phyloP scores from a whole-genome alignment of 2,113 vertebrate genomes.

The Trachemys scripta region DNA sequence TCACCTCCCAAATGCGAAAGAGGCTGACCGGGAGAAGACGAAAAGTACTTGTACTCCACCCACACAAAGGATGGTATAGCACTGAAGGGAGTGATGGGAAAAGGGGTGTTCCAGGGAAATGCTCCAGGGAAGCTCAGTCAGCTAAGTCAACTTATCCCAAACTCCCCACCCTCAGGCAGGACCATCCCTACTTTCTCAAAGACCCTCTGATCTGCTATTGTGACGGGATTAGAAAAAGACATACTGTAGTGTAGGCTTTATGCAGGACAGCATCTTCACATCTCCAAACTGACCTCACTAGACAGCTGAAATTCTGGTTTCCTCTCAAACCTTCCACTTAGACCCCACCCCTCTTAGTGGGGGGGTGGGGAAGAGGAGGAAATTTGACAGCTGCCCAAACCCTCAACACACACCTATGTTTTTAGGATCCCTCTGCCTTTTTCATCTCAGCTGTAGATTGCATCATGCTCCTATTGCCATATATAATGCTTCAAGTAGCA shows the following conservation, averaged over 20 bases:
- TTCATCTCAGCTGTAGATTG: neutral
- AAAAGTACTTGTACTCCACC: no score
- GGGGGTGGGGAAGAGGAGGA: no score
- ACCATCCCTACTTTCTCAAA: neutral
- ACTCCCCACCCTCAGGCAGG: neutral
- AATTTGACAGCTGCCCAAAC: neutral
- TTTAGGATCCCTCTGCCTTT: neutral
- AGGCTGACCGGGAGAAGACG: neutral
- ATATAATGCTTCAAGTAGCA: neutral
- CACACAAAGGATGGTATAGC: neutral
- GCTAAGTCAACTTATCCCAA: neutral
- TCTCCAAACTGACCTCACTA: neutral
- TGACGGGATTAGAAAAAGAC: neutral
- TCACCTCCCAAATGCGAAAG: neutral
- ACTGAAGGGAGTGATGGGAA: neutral
- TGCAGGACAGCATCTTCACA: neutral
- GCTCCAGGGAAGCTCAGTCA: neutral
- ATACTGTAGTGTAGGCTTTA: neutral
- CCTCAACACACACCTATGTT: neutral
- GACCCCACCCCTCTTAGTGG: neutral
- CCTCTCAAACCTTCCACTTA: neutral
- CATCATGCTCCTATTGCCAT: neutral
- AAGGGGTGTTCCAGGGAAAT: neutral
- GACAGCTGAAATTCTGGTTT: neutral
- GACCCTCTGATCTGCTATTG: neutral